phyloP scores from a whole-genome alignment of 2,113 vertebrate species.

The Anarhynchus alexandrinus region DNA sequence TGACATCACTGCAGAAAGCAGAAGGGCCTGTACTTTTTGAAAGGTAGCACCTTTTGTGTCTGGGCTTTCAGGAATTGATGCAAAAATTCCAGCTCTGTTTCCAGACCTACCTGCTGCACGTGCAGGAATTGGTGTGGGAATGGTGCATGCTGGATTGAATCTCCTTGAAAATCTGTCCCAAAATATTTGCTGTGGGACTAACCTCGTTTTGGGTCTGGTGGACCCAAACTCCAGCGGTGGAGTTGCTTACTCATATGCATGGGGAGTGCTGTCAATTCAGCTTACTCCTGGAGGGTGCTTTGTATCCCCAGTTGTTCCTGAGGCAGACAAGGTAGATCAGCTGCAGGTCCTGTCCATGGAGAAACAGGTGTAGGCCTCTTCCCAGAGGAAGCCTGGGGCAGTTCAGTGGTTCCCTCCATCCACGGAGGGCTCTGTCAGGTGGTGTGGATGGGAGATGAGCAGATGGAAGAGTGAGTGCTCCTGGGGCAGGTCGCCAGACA shows the following conservation, averaged over 20 bases:
- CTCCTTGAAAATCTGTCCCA: not conserved
- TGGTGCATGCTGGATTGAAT: not conserved
- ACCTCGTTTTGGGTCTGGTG: not conserved
- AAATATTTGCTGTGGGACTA: not conserved
- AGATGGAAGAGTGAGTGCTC: not conserved
- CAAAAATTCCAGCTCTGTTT: not conserved
- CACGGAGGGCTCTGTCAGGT: rapidly evolving
- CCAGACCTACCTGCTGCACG: not conserved
- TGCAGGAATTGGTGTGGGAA: not conserved
- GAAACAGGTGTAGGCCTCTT: not conserved
- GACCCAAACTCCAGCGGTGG: not conserved
- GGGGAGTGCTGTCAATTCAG: rapidly evolving
- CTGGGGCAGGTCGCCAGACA: not conserved
- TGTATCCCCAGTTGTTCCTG: not conserved
- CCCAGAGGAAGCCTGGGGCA: not conserved
- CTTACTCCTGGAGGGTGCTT: rapidly evolving
- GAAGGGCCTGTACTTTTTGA: not conserved
- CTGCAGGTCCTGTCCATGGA: not conserved
- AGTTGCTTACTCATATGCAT: not conserved
- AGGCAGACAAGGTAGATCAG: not conserved
- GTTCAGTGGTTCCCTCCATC: not conserved
- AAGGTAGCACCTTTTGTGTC: not conserved
- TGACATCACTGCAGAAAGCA: not conserved
- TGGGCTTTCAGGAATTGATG: not conserved
- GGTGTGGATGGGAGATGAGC: not conserved